Evolutionary conservation across 2,113 vertebrate genomes (phyloP).

Genomic region (Heterotilapia buettikoferi): DNA sequence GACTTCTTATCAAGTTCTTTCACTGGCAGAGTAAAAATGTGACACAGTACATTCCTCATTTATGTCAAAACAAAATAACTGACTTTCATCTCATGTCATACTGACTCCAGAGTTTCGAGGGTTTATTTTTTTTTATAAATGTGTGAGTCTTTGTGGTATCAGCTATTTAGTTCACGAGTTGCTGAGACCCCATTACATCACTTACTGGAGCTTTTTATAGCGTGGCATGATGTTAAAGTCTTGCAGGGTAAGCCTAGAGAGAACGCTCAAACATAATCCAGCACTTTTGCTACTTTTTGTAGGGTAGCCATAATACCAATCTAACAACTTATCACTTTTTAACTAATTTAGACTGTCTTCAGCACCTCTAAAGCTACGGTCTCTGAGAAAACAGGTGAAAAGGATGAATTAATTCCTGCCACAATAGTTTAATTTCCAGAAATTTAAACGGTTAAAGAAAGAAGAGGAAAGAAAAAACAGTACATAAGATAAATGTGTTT

Average conservation of each 20-base stretch:
- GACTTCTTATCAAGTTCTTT: not conserved
- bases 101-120: not conserved
- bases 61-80: not conserved
- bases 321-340: not conserved
- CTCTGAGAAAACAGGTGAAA: not conserved
- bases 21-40: not conserved
- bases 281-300: not conserved
- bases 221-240: not conserved
- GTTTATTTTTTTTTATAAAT: not conserved
- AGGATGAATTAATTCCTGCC: not conserved
- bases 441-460: conserved; percentile 13
- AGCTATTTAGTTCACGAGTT: conserved; percentile 1
- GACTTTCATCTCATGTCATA: not conserved
- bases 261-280: not conserved
- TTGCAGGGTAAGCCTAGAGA: not conserved
- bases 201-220: conserved; percentile 28
- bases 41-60: not conserved
- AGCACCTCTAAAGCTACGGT: not conserved
- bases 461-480: conserved; percentile 11
- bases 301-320: not conserved
- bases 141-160: not conserved
- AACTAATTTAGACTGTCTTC: not conserved
- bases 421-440: conserved; percentile 7
- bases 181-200: conserved; percentile 32
- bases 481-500: conserved; percentile 42